phyloP scores from a whole-genome alignment of 2,113 vertebrate genomes.

The Saccopteryx bilineata region DNA sequence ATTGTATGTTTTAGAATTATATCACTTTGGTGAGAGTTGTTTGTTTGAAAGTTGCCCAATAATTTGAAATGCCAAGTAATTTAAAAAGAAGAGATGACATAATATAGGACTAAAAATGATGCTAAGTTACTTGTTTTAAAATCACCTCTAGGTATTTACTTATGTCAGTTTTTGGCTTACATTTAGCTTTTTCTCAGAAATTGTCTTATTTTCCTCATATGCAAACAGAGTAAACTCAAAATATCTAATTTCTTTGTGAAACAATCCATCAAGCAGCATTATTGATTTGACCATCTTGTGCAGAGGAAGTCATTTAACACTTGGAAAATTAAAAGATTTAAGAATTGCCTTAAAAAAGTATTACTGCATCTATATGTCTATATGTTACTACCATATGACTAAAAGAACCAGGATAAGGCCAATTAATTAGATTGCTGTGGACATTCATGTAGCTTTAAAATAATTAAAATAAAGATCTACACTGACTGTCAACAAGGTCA shows the following conservation, averaged over 20 bases:
- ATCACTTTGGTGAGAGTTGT: neutral
- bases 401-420: neutral
- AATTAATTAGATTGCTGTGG: neutral
- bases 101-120: neutral
- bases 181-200: neutral
- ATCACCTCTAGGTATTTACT: neutral
- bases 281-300: neutral
- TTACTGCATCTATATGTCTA: neutral
- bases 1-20: neutral
- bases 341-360: neutral
- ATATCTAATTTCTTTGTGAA: neutral
- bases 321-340: conserved; percentile 10
- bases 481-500: neutral
- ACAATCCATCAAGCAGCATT: neutral
- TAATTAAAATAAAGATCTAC: neutral
- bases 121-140: neutral
- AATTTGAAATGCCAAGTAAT: neutral
- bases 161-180: neutral
- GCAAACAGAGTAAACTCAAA: neutral
- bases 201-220: neutral
- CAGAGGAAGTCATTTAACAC: neutral
- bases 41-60: neutral
- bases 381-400: neutral
- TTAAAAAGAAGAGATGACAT: neutral
- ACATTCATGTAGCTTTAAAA: neutral